Conservation (phyloP, 2,888 invertebrate species). For the Dyspetes luteomarginatus region DNA sequence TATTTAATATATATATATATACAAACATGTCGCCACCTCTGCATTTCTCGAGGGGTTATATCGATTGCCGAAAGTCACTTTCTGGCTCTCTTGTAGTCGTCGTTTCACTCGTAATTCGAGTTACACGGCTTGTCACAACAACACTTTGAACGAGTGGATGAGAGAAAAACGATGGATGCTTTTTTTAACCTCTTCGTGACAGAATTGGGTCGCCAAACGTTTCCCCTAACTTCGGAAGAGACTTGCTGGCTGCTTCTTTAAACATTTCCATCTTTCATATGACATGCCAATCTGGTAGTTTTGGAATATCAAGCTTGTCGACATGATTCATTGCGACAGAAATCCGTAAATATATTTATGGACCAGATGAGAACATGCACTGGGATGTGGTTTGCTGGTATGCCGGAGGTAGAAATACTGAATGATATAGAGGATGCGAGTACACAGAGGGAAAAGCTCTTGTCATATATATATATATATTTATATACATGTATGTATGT, state of each 20-base stretch:
- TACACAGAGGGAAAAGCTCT: slow-evolving; percentile 1
- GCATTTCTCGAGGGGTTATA: slow-evolving; percentile 50
- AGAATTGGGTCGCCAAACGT: no score
- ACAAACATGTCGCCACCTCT: slow-evolving; percentile 26
- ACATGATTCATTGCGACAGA: slow-evolving; percentile 78
- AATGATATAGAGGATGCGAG: background rate
- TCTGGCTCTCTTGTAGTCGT: slow-evolving; percentile 12
- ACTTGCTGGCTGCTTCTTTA: background rate
- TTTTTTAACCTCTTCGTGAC: background rate
- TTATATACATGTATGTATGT: slow-evolving; percentile 5
- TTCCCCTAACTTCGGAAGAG: no score
- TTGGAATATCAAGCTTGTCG: slow-evolving; percentile 29
- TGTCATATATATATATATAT: background rate
- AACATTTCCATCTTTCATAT: background rate
- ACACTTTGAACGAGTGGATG: slow-evolving; percentile 30
- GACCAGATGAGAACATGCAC: slow-evolving; percentile 67
- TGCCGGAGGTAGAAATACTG: slow-evolving; percentile 7
- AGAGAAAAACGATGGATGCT: background rate
- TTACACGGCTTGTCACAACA: slow-evolving; percentile 38
- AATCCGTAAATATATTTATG: slow-evolving; percentile 78
- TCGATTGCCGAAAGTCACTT: slow-evolving; percentile 57
- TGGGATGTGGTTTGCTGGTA: slow-evolving; percentile 45
- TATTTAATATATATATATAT: background rate
- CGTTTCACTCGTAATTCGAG: slow-evolving; percentile 46
- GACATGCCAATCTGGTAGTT: slow-evolving; percentile 43